A percentile compares a stretch with the other conserved stretches of the same genome.
Conservation (phyloP, 2,113 vertebrate genomes). For the Odontesthes bonariensis region DNA sequence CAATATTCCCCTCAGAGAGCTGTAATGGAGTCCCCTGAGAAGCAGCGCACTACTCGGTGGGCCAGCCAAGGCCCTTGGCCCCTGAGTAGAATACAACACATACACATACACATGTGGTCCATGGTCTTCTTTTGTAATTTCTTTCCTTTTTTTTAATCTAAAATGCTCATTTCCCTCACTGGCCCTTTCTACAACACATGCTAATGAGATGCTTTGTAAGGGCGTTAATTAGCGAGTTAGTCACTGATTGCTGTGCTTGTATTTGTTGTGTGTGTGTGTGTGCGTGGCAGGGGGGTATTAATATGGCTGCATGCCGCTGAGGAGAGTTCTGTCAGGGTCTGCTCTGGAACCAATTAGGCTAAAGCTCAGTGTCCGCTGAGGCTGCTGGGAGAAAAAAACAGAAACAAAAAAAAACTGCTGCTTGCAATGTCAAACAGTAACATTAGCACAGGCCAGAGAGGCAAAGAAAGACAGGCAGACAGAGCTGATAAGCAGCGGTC, state of each 20-base stretch:
- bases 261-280: conserved; percentile 90
- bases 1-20: conserved; percentile 86
- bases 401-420: conserved; percentile 81
- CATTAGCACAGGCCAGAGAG: conserved; percentile 84
- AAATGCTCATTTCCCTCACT: conserved; percentile 84
- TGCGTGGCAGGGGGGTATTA: conserved; percentile 83
- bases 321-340: conserved; percentile 90
- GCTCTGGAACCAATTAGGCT: conserved; percentile 99
- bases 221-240: conserved; percentile 97
- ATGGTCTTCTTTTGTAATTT: conserved; percentile 73
- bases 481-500: conserved; percentile 52
- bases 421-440: conserved; percentile 88
- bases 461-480: conserved; percentile 50
- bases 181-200: conserved; percentile 87
- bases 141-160: conserved; percentile 70
- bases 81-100: conserved; percentile 84
- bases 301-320: conserved; percentile 87
- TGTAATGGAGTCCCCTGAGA: conserved; percentile 96
- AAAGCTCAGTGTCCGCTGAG: conserved; percentile 86
- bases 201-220: conserved; percentile 99
- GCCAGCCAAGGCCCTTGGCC: conserved; percentile 90
- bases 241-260: conserved; percentile 95
- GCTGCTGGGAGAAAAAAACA: conserved; percentile 82
- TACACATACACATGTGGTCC: conserved; percentile 54
- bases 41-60: conserved; percentile 87